These are phyloP conservation scores for Trachythela sp. DNA, from an alignment of 64 coral and sea anemone species.

Conservation along the genomic window DNA sequence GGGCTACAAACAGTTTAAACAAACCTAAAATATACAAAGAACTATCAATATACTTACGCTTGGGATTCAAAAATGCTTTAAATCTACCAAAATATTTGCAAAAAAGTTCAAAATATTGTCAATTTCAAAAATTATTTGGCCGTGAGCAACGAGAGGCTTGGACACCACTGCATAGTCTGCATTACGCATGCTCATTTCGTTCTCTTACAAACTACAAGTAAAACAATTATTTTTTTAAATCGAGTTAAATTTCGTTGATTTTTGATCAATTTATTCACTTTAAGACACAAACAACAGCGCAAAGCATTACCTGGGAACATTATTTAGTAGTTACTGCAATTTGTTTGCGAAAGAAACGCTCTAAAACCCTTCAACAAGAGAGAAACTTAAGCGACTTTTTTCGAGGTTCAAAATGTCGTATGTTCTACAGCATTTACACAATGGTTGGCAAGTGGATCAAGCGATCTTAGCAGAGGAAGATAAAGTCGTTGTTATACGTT, in stretches of 20 bases:
- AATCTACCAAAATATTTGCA: too few relatives aligned
- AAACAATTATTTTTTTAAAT: background rate
- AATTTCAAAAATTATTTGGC: too few relatives aligned
- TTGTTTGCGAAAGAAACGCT: background rate
- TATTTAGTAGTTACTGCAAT: background rate
- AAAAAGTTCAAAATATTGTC: too few relatives aligned
- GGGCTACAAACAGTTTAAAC: too few relatives aligned
- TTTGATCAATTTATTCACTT: background rate
- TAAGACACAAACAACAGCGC: background rate
- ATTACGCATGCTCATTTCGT: background rate
- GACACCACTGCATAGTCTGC: too few relatives aligned
- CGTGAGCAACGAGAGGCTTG: too few relatives aligned
- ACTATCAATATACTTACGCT: too few relatives aligned
- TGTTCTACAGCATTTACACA: slow-evolving; percentile 79
- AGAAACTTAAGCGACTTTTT: background rate
- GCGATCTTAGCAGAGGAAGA: slow-evolving; percentile 89
- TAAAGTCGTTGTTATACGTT: slow-evolving; percentile 89
- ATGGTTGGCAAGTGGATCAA: slow-evolving; percentile 99
- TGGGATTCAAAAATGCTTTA: too few relatives aligned
- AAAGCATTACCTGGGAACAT: background rate
- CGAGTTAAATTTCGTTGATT: background rate
- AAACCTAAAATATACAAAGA: too few relatives aligned
- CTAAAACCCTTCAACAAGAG: background rate
- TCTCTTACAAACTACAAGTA: background rate
- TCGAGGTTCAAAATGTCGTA: slow-evolving; percentile 64